Evolutionary conservation across 2,797 vertebrate species (phyloP).

Genomic region (Pseudomugil tenellus): DNA sequence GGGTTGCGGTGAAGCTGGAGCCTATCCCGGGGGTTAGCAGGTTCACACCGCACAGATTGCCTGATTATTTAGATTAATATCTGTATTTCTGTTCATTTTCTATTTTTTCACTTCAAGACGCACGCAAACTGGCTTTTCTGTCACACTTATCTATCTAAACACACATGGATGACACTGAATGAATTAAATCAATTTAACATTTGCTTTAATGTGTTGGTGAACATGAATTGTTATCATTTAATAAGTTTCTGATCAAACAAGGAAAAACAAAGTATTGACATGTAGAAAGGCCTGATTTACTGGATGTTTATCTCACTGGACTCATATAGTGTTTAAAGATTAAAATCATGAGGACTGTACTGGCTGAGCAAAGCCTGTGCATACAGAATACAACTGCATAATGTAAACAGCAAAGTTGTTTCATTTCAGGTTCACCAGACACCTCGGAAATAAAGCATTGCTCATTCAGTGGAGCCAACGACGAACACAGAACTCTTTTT

Average conservation of each 20-base stretch:
- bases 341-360: not conserved
- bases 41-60: no score
- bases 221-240: not conserved
- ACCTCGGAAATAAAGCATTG: not conserved
- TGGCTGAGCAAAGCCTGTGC: constrained; percentile 29
- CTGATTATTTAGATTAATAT: no score
- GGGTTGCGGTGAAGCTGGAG: no score
- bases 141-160: no score
- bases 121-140: no score
- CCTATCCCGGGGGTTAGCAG: no score
- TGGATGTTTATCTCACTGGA: not conserved
- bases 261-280: not conserved
- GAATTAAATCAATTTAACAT: not conserved
- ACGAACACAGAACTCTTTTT: constrained; percentile 5
- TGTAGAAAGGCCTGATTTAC: not conserved
- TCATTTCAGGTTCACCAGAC: constrained; percentile 8
- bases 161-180: not conserved
- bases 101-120: not conserved
- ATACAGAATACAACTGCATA: constrained; percentile 34
- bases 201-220: not conserved
- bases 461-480: constrained; percentile 4
- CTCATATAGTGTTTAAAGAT: not conserved
- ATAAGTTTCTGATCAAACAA: not conserved
- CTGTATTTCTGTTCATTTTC: not conserved
- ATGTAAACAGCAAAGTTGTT: not conserved